A percentile compares a stretch with the other conserved stretches of the same genome.
These are phyloP conservation scores for Brevimyrus niger DNA, from an alignment of 2,113 vertebrate species.

Conservation along the genomic window DNA sequence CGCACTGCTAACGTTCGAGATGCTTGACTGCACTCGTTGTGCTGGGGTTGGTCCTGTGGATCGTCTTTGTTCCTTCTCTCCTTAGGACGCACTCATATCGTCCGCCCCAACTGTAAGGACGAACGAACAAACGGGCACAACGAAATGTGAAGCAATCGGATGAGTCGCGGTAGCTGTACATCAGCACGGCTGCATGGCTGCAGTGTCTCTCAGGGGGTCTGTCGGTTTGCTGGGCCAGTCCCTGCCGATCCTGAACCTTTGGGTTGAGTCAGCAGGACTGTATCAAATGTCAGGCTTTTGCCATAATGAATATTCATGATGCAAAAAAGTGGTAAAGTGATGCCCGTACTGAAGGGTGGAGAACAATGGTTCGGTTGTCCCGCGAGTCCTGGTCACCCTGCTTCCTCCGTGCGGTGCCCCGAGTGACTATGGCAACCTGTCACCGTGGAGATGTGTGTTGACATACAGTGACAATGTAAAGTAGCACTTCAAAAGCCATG, in stretches of 20 bases:
- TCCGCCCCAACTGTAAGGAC: background rate
- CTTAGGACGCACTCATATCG: background rate
- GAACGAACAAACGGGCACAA: background rate
- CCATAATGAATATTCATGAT: background rate
- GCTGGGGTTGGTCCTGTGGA: background rate
- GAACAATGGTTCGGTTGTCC: background rate
- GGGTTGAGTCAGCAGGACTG: background rate
- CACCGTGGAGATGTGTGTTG: slow-evolving; percentile 18
- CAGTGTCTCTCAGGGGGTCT: background rate
- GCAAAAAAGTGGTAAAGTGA: background rate
- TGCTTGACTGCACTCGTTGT: background rate
- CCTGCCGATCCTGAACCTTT: background rate
- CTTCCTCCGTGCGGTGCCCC: background rate
- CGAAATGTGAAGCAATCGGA: background rate
- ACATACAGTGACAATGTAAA: background rate
- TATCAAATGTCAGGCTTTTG: background rate
- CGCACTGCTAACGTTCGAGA: background rate
- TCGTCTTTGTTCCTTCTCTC: background rate
- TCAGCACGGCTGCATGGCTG: background rate
- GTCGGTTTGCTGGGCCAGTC: background rate
- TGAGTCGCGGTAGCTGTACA: background rate
- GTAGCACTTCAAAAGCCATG: background rate
- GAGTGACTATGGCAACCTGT: slow-evolving; percentile 8
- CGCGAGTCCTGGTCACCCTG: background rate
- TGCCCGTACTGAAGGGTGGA: background rate